Evolutionary conservation across 2,113 vertebrate species (phyloP), one percentile per base, ranked within the genome.

Genomic region (Brachyhypopomus gauderio): DNA sequence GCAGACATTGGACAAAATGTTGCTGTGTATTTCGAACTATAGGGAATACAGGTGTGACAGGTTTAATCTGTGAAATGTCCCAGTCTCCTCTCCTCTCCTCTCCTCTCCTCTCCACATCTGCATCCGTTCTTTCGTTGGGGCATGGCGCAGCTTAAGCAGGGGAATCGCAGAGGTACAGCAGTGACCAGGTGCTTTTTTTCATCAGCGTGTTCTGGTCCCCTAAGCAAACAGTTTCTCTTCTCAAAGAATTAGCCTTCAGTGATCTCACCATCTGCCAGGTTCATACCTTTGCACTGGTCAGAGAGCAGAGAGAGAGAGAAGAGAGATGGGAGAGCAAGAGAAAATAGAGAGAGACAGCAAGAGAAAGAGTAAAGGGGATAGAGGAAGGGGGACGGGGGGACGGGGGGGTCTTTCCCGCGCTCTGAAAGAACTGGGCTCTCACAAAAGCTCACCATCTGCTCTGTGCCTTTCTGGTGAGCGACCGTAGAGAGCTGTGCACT

Each of bases 181-280:
- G 22, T 14, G 64, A 81, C 73, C 80, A 70, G 72, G 72, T 81
- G 67, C 63, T 55, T 70, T 70, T 67, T 60, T 80, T 75, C 55
- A 76, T 34, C 23, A 76, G 59, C 70, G 34, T 76, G 19, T 81
- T 60, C 52, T 75, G 72, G 83, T 89, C 93, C 95, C 94, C 94
- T 92, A 93, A 91, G 94, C 94, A 95, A 96, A 94, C 95, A 94
- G 95, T 96, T 96, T 95, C 95, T 70, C 36, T 75, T 76, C 95
- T 96, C 95, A 96, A 96, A 95, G 95, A 97, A 98, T 97, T 96
- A 98, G 96, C 95, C 96, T 94, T 95, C 96, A 97, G 97, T 97
- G 97, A 97, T 97, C 96, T 96, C 95, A 95, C 96, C 96, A 98
- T 98, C 96, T 98, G 96, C 96, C 96, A 27, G 56, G 80, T 62